Evolutionary conservation across 2,797 vertebrate genomes (phyloP).

Genomic region (Chloroceryle amazona): DNA sequence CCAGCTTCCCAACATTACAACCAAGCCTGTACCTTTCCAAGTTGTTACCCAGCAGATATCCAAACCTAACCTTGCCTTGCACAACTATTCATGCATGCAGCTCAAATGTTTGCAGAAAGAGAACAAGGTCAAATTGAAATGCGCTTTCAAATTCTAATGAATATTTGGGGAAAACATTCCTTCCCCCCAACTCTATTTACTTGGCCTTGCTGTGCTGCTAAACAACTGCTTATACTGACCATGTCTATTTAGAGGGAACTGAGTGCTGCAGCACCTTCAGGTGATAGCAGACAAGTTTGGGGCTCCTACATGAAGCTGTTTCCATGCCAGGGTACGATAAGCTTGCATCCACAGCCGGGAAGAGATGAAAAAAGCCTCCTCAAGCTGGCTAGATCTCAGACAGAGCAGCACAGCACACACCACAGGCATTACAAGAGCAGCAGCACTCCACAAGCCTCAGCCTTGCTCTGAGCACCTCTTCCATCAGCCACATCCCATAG

Average conservation of each 20-base stretch:
- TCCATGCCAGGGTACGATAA: background rate
- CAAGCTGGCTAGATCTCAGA: background rate
- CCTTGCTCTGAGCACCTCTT: background rate
- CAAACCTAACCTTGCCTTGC: background rate
- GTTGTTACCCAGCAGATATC: background rate
- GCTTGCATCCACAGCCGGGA: fast-evolving
- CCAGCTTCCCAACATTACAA: background rate
- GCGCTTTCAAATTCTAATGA: background rate
- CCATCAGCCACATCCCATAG: background rate
- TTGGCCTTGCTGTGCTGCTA: background rate
- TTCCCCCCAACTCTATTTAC: background rate
- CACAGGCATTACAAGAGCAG: background rate
- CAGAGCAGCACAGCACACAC: fast-evolving
- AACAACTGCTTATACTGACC: fast-evolving
- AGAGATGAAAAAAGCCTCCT: background rate
- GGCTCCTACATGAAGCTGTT: background rate
- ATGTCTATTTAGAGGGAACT: fast-evolving
- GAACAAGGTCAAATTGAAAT: background rate
- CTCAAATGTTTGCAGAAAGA: background rate
- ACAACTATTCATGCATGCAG: fast-evolving
- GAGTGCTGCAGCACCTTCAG: background rate
- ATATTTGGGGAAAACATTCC: background rate
- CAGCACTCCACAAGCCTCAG: background rate
- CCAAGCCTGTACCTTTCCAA: background rate
- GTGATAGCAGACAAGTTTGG: background rate